phyloP scores from a whole-genome alignment of 2,797 vertebrate genomes.

The Smutsia temminckii region DNA sequence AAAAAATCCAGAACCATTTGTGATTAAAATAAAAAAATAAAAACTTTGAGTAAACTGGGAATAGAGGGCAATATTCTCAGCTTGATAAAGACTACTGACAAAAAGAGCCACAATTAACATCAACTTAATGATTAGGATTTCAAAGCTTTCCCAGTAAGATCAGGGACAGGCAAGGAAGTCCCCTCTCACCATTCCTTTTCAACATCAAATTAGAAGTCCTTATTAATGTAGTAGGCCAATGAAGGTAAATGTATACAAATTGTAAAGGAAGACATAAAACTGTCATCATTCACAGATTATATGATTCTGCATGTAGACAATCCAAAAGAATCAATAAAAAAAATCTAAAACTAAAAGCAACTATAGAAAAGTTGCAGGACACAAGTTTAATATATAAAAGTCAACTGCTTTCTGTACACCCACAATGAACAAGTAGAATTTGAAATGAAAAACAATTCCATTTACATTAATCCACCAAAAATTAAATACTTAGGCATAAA shows the following conservation, averaged over 20 bases:
- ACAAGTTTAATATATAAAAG: no score
- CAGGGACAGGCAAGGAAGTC: not conserved
- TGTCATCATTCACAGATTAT: not conserved
- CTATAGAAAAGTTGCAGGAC: not conserved
- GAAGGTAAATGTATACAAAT: not conserved
- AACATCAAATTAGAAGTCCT: not conserved
- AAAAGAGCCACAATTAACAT: not conserved
- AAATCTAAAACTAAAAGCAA: not conserved
- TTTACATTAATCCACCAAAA: no score
- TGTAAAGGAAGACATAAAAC: not conserved
- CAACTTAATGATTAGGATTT: not conserved
- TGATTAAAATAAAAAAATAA: not conserved
- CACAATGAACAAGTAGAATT: no score
- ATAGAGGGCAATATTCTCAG: not conserved
- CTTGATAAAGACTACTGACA: not conserved
- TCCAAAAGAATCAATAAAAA: not conserved
- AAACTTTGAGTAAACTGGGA: not conserved
- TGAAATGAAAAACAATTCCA: no score
- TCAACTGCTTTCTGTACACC: no score
- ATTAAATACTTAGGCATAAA: no score
- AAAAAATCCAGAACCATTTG: not conserved
- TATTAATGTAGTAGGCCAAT: not conserved
- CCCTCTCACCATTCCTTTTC: not conserved
- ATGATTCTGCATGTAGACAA: not conserved
- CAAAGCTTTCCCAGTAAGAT: not conserved